Evolutionary conservation across 2,888 invertebrate genomes (phyloP), one percentile per base, ranked within the genome.

Genomic region (Hoplodrina ambigua): DNA sequence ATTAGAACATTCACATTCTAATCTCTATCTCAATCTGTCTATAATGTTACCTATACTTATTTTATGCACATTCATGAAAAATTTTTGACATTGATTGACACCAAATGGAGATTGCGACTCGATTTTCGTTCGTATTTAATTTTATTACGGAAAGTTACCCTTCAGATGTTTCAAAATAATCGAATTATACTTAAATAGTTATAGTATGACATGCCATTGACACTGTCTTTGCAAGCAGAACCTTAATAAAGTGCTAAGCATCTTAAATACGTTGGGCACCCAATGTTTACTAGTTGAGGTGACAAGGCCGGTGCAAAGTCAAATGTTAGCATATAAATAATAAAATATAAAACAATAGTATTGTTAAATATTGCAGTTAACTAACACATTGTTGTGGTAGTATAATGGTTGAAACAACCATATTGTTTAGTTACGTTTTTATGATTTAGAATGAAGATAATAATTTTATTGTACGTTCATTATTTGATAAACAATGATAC

Each of bases 241-340:
- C 17, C 33, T 17, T 20, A 37, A 8, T 37, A 6, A 49, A 19
- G 37, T 44, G 10, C 41, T 53, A 72, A 13, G 3, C 0, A 41
- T 13, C 11, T 3, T 4, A 77, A 37, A 53, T 15, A 20, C 30
- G 19, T 17, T 4, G n/a, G 5, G 13, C 19, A 15, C 19, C 25
- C 11, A 1, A 4, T 54, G 54, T 41, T 55, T 30, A 57, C 41
- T 30, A 30, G 15, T 8, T 19, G 8, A 64, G 54, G 58, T 62
- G 67, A 60, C 65, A 72, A 73, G 63, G 75, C 54, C 56, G 15
- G 20, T 46, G 17, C 78, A 85, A 86, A 78, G 82, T 80, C 80
- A 81, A 65, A 69, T 55, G 30, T 71, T 44, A 80, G 62, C 62
- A 55, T 55, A 54, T 65, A 69, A 17, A 17, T 5, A 46, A 17